phyloP scores from a whole-genome alignment of 2,113 vertebrate species.

The Rhea americana region DNA sequence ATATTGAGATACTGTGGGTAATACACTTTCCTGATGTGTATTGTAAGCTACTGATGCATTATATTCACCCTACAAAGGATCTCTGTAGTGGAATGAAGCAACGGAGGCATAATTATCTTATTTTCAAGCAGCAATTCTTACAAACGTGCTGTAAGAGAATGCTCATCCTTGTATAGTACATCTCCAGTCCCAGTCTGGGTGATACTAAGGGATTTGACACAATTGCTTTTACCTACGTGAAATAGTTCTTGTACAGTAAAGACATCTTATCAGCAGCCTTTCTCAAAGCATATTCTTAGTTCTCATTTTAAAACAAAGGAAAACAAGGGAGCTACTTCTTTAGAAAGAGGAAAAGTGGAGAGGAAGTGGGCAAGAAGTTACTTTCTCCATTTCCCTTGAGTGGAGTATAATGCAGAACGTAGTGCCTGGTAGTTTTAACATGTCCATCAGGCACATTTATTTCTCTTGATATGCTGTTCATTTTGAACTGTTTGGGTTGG shows the following conservation, averaged over 20 bases:
- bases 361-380: neutral
- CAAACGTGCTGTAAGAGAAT: neutral
- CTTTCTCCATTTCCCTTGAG: neutral
- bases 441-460: accelerated
- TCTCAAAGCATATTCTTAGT: neutral
- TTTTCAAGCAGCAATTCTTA: neutral
- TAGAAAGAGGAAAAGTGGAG: neutral
- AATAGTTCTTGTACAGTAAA: accelerated
- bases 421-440: neutral
- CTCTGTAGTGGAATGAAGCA: neutral
- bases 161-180: neutral
- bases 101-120: neutral
- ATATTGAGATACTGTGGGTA: accelerated
- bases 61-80: neutral
- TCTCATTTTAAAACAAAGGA: neutral
- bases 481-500: neutral
- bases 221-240: neutral
- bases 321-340: neutral
- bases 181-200: neutral
- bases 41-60: neutral
- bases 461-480: neutral
- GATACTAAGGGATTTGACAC: neutral
- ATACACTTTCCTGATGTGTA: neutral
- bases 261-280: neutral
- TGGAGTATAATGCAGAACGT: neutral